These are phyloP conservation scores for Drosophila ananassae DNA, from an alignment of 1,140 invertebrate species.

Conservation along the genomic window DNA sequence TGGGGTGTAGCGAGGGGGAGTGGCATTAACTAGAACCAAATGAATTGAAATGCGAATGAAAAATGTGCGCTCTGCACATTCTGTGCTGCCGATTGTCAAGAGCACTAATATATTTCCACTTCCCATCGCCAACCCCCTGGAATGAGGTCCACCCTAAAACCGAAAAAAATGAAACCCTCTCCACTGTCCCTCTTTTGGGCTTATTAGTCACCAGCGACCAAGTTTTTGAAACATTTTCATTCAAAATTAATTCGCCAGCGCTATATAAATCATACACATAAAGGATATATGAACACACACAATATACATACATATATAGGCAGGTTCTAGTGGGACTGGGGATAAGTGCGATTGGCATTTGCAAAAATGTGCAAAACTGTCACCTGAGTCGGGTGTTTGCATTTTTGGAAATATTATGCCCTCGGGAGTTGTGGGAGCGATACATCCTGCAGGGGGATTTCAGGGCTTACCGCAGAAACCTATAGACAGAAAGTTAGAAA, in stretches of 20 bases:
- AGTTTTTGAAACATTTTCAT: conserved; percentile 28
- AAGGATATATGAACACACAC: background rate
- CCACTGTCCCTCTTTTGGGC: conserved; percentile 8
- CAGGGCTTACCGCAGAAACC: conserved; percentile 7
- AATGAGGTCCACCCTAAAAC: conserved; percentile 10
- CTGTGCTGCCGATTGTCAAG: conserved; percentile 72
- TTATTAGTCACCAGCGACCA: conserved; percentile 50
- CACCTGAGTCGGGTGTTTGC: conserved; percentile 44
- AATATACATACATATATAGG: background rate
- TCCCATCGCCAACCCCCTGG: conserved; percentile 6
- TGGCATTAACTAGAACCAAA: conserved; percentile 48
- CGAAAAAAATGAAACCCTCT: conserved; percentile 1
- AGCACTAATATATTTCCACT: conserved; percentile 77
- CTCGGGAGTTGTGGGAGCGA: conserved; percentile 1
- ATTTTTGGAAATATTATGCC: conserved; percentile 40
- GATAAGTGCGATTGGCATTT: conserved; percentile 47
- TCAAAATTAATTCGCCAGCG: conserved; percentile 34
- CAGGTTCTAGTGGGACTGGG: conserved; percentile 20
- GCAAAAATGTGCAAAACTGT: conserved; percentile 44
- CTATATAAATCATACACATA: conserved; percentile 38
- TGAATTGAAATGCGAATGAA: conserved; percentile 67
- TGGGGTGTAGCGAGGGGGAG: background rate
- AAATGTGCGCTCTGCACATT: conserved; percentile 73
- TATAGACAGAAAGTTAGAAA: background rate
- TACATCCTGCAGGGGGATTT: conserved; percentile 1